These are phyloP conservation scores for Teleogryllus occipitalis DNA, from an alignment of 1,140 invertebrate genomes.

Conservation along the genomic window DNA sequence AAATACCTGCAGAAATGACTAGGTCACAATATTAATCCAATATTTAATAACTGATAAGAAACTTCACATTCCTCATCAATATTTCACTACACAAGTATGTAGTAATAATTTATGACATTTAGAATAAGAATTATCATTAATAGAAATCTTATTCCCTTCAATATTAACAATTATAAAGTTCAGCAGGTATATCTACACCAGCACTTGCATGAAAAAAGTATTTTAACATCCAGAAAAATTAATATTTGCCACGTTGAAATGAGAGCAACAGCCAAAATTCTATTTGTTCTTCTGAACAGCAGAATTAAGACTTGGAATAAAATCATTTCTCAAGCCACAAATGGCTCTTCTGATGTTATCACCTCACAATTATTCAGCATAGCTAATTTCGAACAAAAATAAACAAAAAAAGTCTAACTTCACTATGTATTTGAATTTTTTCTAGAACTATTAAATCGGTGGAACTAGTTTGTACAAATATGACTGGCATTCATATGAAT, in stretches of 20 bases:
- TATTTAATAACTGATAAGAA: too few species aligned
- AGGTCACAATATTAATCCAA: not conserved
- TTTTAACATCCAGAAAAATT: not conserved
- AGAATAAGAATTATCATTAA: too few species aligned
- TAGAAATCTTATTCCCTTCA: too few species aligned
- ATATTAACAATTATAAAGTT: not conserved
- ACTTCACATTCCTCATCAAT: too few species aligned
- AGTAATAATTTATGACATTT: too few species aligned
- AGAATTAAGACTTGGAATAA: not conserved
- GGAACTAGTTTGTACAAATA: slow-evolving; percentile 1
- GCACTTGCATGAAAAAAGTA: not conserved
- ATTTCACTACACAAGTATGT: too few species aligned
- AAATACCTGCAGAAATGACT: slow-evolving; percentile 1
- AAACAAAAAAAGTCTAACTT: not conserved
- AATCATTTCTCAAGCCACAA: not conserved
- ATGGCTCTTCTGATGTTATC: not conserved
- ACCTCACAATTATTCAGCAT: not conserved
- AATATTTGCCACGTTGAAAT: not conserved
- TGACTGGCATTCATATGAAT: not conserved
- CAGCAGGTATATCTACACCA: not conserved
- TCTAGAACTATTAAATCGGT: not conserved
- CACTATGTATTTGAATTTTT: not conserved
- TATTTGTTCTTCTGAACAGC: not conserved
- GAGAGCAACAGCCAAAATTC: not conserved
- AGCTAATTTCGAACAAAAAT: not conserved